A percentile compares a stretch with the other conserved stretches of the same genome.
These are phyloP conservation scores for Bergia sp. DNA, from an alignment of 92 coral and sea anemone species.

Conservation along the genomic window DNA sequence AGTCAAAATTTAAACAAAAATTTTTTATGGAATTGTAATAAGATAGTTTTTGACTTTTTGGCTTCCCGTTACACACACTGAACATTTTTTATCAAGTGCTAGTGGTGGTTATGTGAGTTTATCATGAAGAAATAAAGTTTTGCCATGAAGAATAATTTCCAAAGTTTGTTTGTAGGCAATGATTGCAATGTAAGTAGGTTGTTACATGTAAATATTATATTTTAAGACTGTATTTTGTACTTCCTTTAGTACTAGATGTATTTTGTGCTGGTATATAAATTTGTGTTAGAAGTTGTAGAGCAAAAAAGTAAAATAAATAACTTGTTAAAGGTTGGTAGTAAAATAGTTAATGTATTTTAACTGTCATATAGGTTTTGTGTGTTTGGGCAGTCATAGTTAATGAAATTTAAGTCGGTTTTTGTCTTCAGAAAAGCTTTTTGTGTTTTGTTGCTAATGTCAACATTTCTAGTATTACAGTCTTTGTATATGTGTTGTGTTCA, in stretches of 20 bases:
- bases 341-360: not conserved
- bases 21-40: not conserved
- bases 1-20: conserved; percentile 17
- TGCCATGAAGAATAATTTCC: not conserved
- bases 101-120: not conserved
- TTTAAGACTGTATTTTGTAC: not conserved
- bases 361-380: not conserved
- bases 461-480: not conserved
- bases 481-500: not conserved
- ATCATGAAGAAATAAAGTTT: not conserved
- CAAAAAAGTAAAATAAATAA: not conserved
- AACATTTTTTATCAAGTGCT: not conserved
- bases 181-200: not conserved
- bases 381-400: no score
- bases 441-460: not conserved
- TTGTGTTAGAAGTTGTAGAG: not conserved
- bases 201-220: not conserved
- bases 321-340: not conserved
- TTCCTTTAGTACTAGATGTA: not conserved
- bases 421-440: not conserved
- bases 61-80: not conserved
- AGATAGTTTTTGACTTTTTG: not conserved
- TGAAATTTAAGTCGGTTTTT: not conserved
- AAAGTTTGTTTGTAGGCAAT: not conserved
- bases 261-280: not conserved